Evolutionary conservation across 2,113 vertebrate species (phyloP).

Genomic region (Passer domesticus): DNA sequence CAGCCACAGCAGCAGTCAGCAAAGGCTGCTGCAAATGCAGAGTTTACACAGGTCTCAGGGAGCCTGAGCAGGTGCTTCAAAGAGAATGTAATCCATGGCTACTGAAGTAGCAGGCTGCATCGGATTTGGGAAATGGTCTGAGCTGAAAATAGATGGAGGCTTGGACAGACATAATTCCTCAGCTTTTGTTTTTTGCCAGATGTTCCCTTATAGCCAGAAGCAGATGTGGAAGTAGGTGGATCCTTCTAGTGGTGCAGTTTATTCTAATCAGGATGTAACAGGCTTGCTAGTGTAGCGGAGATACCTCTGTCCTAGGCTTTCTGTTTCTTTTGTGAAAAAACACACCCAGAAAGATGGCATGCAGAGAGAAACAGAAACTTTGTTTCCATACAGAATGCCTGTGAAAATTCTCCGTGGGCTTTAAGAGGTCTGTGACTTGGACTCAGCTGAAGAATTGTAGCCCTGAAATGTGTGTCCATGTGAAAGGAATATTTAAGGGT

Average conservation of each 20-base stretch:
- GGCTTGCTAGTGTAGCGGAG: neutral
- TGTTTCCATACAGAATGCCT: neutral
- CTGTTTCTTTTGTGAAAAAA: neutral
- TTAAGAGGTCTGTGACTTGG: accelerated
- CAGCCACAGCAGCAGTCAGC: neutral
- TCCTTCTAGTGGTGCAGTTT: accelerated
- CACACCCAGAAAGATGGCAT: neutral
- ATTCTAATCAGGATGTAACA: no score
- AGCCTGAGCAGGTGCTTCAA: neutral
- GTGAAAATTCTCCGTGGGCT: neutral
- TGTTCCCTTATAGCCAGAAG: neutral
- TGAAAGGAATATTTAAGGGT: neutral
- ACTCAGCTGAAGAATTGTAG: neutral
- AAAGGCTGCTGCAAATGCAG: accelerated
- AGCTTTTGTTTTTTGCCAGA: neutral
- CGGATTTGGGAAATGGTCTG: accelerated
- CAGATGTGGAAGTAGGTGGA: neutral
- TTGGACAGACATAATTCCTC: neutral
- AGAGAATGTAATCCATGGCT: neutral
- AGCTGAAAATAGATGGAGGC: neutral
- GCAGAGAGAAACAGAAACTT: neutral
- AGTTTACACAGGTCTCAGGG: neutral
- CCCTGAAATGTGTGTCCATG: neutral
- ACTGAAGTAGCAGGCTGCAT: accelerated
- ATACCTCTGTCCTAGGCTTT: neutral